Conservation (phyloP, 2,113 vertebrate genomes). For the Cynocephalus volans region DNA sequence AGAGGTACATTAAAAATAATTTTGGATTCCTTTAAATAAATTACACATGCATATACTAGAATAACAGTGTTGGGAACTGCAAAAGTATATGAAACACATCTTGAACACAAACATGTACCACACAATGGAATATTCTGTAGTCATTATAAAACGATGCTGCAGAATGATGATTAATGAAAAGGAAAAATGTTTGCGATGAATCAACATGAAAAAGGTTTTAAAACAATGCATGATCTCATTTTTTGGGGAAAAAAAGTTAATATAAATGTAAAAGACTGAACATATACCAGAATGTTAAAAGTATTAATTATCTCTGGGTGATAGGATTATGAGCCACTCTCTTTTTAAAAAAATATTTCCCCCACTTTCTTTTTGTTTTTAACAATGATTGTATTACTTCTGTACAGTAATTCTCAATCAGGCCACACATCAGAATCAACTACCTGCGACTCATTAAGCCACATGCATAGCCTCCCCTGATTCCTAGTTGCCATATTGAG, state of each 20-base stretch:
- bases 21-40: slow-evolving; percentile 49
- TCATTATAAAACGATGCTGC: slow-evolving; percentile 50
- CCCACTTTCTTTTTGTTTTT: not conserved
- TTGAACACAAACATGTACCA: not conserved
- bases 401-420: slow-evolving; percentile 32
- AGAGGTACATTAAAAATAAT: slow-evolving; percentile 15
- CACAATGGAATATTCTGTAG: slow-evolving; percentile 34
- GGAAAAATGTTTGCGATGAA: slow-evolving; percentile 42
- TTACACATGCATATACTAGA: slow-evolving; percentile 2
- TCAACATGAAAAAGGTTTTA: slow-evolving; percentile 58
- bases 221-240: slow-evolving; percentile 54
- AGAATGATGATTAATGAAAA: slow-evolving; percentile 52
- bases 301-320: slow-evolving; percentile 46
- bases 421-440: slow-evolving; percentile 27
- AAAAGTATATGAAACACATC: slow-evolving; percentile 32
- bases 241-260: slow-evolving; percentile 35
- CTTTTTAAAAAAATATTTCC: not conserved
- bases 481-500: not conserved
- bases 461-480: not conserved
- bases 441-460: not conserved
- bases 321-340: slow-evolving; percentile 28
- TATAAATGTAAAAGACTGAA: slow-evolving; percentile 58
- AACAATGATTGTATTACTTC: slow-evolving; percentile 30
- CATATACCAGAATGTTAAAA: slow-evolving; percentile 30
- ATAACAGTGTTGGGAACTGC: not conserved